Conservation (phyloP, 2,113 vertebrate species). For the Ascaphus truei region DNA sequence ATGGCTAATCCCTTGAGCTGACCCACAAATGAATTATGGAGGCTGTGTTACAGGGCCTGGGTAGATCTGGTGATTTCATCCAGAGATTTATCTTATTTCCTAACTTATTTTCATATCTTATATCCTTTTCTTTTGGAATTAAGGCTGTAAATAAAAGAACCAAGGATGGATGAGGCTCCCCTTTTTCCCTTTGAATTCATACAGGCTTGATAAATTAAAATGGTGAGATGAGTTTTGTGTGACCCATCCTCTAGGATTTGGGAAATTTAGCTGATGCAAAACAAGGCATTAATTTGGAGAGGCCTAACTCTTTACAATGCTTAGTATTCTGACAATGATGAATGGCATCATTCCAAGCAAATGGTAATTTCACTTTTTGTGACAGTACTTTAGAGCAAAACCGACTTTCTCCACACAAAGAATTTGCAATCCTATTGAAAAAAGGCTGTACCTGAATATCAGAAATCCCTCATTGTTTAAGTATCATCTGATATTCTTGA, state of each 20-base stretch:
- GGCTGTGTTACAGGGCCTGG: constrained; percentile 70
- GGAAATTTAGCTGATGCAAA: constrained; percentile 99
- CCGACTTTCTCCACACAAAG: constrained; percentile 94
- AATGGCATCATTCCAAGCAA: constrained; percentile 99
- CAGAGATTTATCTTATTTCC: constrained; percentile 93
- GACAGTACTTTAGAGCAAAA: constrained; percentile 97
- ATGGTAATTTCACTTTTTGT: constrained; percentile 99
- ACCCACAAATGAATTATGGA: constrained; percentile 78
- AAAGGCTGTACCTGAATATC: constrained; percentile 97
- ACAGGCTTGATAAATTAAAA: constrained; percentile 94
- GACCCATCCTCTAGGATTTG: constrained; percentile 98
- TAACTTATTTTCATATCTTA: constrained; percentile 97
- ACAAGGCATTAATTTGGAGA: constrained; percentile 99
- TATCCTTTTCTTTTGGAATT: constrained; percentile 95
- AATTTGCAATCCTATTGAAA: constrained; percentile 96
- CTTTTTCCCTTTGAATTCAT: constrained; percentile 67
- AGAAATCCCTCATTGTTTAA: constrained; percentile 99
- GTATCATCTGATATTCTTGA: constrained; percentile 99
- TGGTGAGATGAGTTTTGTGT: constrained; percentile 82
- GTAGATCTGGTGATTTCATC: constrained; percentile 77
- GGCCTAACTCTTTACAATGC: constrained; percentile 89
- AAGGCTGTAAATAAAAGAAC: constrained; percentile 89
- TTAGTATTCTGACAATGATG: constrained; percentile 99
- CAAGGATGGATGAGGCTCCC: constrained; percentile 64
- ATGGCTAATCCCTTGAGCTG: constrained; percentile 81